Evolutionary conservation across 2,888 invertebrate species (phyloP).

Genomic region (Erebia epiphron): DNA sequence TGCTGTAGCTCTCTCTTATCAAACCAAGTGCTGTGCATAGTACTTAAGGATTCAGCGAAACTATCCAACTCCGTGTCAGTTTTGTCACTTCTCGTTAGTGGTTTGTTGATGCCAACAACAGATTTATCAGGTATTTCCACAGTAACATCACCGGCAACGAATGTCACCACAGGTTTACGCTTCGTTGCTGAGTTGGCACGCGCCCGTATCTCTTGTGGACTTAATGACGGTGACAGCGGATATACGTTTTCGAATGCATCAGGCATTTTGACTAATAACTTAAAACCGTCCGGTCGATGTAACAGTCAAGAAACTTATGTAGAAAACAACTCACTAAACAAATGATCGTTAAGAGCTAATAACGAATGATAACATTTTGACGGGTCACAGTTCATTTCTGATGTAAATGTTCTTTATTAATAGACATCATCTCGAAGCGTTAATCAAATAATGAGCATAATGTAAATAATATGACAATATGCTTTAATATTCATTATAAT

Average conservation of each 20-base stretch:
- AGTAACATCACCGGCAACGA: conserved; percentile 69
- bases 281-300: conserved; percentile 24
- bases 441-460: conserved; percentile 5
- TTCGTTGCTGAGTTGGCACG: conserved; percentile 81
- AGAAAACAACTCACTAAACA: conserved; percentile 48
- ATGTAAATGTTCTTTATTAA: conserved; percentile 42
- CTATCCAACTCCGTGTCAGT: conserved; percentile 81
- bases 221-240: conserved; percentile 76
- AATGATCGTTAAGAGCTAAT: conserved; percentile 60
- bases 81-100: conserved; percentile 62
- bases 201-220: conserved; percentile 80
- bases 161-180: conserved; percentile 67
- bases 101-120: conserved; percentile 66
- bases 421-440: conserved; percentile 18
- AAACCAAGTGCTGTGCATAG: conserved; percentile 77
- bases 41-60: conserved; percentile 78
- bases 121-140: conserved; percentile 77
- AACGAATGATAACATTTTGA: conserved; percentile 61
- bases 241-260: conserved; percentile 82
- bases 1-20: conserved; percentile 83
- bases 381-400: conserved; percentile 32
- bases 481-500: too few species aligned
- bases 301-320: conserved; percentile 36
- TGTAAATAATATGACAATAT: background rate
- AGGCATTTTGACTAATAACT: conserved; percentile 70